These are phyloP conservation scores for Saccostrea glomerata DNA, from an alignment of 1,140 invertebrate genomes.

Conservation along the genomic window DNA sequence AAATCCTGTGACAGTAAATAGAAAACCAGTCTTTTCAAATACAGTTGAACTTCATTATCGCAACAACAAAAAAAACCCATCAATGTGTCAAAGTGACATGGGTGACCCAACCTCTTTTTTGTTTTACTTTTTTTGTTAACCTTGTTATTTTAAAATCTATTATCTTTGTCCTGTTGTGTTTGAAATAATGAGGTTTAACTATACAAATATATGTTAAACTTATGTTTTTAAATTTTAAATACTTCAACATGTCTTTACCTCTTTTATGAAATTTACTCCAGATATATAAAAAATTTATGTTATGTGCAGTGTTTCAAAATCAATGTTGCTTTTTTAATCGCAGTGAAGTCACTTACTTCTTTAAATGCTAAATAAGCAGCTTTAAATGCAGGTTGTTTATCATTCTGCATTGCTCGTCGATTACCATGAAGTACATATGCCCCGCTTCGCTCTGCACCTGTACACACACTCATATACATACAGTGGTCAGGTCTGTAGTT, in stretches of 20 bases:
- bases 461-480: slow-evolving; percentile 93
- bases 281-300: too few relatives aligned
- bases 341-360: slow-evolving; percentile 77
- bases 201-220: background rate
- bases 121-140: background rate
- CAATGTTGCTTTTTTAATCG: too few relatives aligned
- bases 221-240: background rate
- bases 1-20: too few relatives aligned
- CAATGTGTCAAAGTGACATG: too few relatives aligned
- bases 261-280: too few relatives aligned
- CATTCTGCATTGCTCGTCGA: slow-evolving; percentile 89
- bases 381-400: slow-evolving; percentile 92
- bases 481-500: slow-evolving; percentile 97
- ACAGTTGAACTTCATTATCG: too few relatives aligned
- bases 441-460: slow-evolving; percentile 86
- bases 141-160: background rate
- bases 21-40: too few relatives aligned
- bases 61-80: too few relatives aligned
- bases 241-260: background rate
- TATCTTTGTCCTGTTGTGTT: too few relatives aligned
- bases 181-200: too few relatives aligned
- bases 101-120: too few relatives aligned
- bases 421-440: slow-evolving; percentile 93
- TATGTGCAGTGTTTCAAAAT: too few relatives aligned
- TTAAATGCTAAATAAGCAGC: slow-evolving; percentile 87